A percentile compares a stretch with the other conserved stretches of the same genome.
These are phyloP conservation scores for Crenuchus spilurus DNA, from an alignment of 2,797 vertebrate species.

Conservation along the genomic window DNA sequence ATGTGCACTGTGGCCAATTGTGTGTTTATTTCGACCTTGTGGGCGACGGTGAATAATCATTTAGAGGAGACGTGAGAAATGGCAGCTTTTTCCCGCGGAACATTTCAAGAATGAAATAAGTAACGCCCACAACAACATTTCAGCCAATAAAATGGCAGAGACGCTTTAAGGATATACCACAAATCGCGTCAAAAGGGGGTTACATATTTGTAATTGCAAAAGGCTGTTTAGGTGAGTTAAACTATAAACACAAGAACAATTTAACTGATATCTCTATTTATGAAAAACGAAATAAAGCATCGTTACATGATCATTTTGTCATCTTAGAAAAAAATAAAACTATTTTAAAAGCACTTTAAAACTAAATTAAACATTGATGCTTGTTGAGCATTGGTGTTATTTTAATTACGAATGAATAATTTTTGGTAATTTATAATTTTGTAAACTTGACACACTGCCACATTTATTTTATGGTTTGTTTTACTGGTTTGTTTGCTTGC, in stretches of 20 bases:
- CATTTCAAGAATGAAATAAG: slow-evolving; percentile 50
- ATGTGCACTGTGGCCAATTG: slow-evolving; percentile 37
- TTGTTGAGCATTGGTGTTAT: no score
- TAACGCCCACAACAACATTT: slow-evolving; percentile 43
- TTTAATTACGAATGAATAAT: no score
- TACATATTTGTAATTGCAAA: neutral
- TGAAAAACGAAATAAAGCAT: no score
- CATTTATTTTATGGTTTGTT: no score
- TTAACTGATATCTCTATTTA: neutral
- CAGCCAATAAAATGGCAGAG: slow-evolving; percentile 46
- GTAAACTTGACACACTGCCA: no score
- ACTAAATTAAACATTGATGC: no score
- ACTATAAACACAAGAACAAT: neutral
- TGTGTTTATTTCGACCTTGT: neutral
- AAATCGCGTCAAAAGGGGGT: slow-evolving; percentile 3
- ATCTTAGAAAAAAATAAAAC: neutral
- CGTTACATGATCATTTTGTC: no score
- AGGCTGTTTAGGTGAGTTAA: neutral
- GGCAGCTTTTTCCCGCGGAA: slow-evolving; percentile 63
- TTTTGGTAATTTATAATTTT: no score
- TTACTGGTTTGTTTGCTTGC: no score
- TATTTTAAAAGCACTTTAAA: no score
- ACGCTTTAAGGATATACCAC: slow-evolving; percentile 16
- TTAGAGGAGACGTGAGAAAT: neutral
- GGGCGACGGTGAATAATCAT: neutral